Percentiles rank a stretch among this genome's conserved stretches.
phyloP scores from a whole-genome alignment of 2,888 invertebrate species.

The Rosalia funebris region DNA sequence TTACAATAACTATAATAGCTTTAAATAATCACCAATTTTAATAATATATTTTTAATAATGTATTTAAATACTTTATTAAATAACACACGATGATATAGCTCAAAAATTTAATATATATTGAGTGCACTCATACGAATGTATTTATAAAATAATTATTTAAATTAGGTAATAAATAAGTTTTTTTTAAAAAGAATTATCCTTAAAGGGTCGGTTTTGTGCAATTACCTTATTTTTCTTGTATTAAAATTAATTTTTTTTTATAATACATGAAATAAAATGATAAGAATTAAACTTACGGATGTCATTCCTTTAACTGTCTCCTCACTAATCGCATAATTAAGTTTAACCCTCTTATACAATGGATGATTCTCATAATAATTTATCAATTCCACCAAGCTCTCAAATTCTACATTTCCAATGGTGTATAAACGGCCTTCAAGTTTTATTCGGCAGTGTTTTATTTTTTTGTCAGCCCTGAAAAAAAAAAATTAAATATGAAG shows the following conservation, averaged over 20 bases:
- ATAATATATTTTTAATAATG: too few relatives aligned
- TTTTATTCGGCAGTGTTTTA: constrained; percentile 96
- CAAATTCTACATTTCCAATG: constrained; percentile 92
- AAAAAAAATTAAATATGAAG: constrained; percentile 7
- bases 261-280: constrained; percentile 29
- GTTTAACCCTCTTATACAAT: constrained; percentile 89
- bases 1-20: too few relatives aligned
- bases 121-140: too few relatives aligned
- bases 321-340: constrained; percentile 85
- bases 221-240: constrained; percentile 39
- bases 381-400: constrained; percentile 94
- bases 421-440: constrained; percentile 91
- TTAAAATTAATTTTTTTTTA: constrained; percentile 23
- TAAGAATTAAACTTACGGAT: constrained; percentile 65
- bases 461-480: constrained; percentile 87
- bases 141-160: too few relatives aligned
- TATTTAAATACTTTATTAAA: too few relatives aligned
- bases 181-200: constrained; percentile 2
- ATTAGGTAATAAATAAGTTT: too few relatives aligned
- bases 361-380: constrained; percentile 91
- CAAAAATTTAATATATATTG: too few relatives aligned
- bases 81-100: too few relatives aligned
- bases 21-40: too few relatives aligned
- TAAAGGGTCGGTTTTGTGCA: constrained; percentile 56
- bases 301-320: constrained; percentile 74